Base-by-base conservation (phyloP, 2,113 vertebrate species). In the Trichechus manatus region DNA sequence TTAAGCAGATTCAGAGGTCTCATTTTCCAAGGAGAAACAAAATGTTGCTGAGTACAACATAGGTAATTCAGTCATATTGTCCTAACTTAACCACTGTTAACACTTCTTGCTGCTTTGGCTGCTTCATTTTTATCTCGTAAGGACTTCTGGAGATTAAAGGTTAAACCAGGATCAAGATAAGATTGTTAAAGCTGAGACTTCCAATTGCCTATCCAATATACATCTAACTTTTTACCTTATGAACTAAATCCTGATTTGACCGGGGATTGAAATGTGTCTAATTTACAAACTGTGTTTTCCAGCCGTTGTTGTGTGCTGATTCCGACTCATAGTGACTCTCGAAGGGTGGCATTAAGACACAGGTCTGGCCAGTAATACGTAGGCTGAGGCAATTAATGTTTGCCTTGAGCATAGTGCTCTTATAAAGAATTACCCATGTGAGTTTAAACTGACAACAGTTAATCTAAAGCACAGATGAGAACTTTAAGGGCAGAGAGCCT, bases 81-180 rank as follows among this genome's bases (percentile, higher is more conserved):
- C 59, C n/a, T 44, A 87, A 77, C 36, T 82, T 93, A 47, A 47
- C 10, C 47, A 47, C 47, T 47, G 6, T 47, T 47, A 47, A 47
- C 47, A 47, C 75, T 87, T 33, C 6, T 64, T 83, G 77, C 33
- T 83, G 77, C 33, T 93, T 84, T 74, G 47, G 10, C 8, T 77
- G 6, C 42, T 91, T 81, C 22, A 87, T 63, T 77, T 77, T 89
- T 70, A 79, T 36, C 8, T 89, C 5, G 9, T 81, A 74, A 96
- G 59, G 47, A 68, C 59, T 36, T 53, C 47, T 70, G 68, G 82
- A 87, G 91, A 56, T 93, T 44, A 64, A 93, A 91, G 36, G 1
- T 66, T 93, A 84, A 91, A 29, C n/a, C 29, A 68, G 75, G 82
- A 59, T 93, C 53, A 70, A 94, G 78, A 87, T 56, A 64, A 29